Evolutionary conservation across 2,888 invertebrate species (phyloP).

Genomic region (Ctenicera cuprea): DNA sequence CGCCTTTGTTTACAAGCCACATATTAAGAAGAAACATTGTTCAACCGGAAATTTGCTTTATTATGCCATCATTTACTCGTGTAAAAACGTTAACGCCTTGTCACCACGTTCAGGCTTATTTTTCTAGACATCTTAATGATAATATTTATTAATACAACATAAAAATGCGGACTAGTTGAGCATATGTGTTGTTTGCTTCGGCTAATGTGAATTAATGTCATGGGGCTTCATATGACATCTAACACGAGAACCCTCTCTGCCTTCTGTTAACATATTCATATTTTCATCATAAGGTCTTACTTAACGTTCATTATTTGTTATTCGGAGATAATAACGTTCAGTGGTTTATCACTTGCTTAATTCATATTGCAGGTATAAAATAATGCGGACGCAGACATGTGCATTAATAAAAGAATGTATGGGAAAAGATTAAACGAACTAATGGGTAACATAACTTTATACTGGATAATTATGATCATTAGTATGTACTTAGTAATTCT

Average conservation of each 20-base stretch:
- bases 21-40: conserved; percentile 24
- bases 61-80: conserved; percentile 22
- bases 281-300: conserved; percentile 37
- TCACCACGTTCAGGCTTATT: background rate
- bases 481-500: background rate
- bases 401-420: conserved; percentile 23
- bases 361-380: background rate
- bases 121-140: conserved; percentile 29
- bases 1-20: conserved; percentile 15
- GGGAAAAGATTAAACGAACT: conserved; percentile 9
- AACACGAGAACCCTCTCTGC: conserved; percentile 61
- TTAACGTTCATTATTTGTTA: conserved; percentile 27
- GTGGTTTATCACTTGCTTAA: conserved; percentile 12
- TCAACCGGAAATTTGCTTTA: conserved; percentile 29
- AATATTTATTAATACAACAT: conserved; percentile 28
- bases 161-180: conserved; percentile 30
- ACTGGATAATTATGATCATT: conserved; percentile 27
- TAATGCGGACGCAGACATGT: background rate
- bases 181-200: conserved; percentile 35
- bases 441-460: conserved; percentile 25
- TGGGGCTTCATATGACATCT: conserved; percentile 57
- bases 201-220: conserved; percentile 58
- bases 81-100: conserved; percentile 18
- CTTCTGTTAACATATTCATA: conserved; percentile 43
- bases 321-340: background rate